phyloP scores from a whole-genome alignment of 2,888 invertebrate species.

The Sabatieria punctata region DNA sequence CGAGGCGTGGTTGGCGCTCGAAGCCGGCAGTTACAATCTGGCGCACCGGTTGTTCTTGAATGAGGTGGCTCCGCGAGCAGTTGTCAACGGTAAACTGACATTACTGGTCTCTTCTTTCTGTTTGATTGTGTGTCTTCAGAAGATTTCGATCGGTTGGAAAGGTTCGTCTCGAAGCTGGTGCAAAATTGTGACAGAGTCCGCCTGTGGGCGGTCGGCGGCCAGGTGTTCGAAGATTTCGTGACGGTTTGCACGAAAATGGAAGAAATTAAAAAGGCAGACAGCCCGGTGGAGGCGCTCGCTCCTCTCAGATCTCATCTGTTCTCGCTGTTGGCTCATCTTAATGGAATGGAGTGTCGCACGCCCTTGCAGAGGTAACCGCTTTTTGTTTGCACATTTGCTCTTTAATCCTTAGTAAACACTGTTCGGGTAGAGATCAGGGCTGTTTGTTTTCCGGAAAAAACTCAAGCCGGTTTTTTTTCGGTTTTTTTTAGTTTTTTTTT shows the following conservation, averaged over 20 bases:
- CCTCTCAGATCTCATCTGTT: neutral
- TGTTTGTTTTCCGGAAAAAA: too few species aligned
- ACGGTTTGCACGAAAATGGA: neutral
- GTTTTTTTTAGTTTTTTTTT: too few species aligned
- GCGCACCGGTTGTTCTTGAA: neutral
- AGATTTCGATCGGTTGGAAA: neutral
- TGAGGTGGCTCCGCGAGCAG: neutral
- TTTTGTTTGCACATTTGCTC: too few species aligned
- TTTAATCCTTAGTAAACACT: too few species aligned
- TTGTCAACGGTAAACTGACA: neutral
- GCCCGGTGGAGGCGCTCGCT: neutral
- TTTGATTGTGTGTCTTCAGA: neutral
- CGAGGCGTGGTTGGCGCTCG: neutral
- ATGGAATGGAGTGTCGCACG: neutral
- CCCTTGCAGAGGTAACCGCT: neutral
- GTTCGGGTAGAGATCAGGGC: too few species aligned
- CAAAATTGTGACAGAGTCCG: neutral
- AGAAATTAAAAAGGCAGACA: neutral
- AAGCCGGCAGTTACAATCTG: neutral
- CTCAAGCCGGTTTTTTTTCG: too few species aligned
- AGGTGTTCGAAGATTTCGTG: slow-evolving; percentile 53
- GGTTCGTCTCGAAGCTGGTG: neutral
- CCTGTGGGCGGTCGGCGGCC: slow-evolving; percentile 51
- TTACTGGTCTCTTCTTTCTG: neutral
- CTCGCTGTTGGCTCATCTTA: neutral